Evolutionary conservation across 2,888 invertebrate genomes (phyloP), one percentile per base, ranked within the genome.

Genomic region (Therioaphis trifolii): DNA sequence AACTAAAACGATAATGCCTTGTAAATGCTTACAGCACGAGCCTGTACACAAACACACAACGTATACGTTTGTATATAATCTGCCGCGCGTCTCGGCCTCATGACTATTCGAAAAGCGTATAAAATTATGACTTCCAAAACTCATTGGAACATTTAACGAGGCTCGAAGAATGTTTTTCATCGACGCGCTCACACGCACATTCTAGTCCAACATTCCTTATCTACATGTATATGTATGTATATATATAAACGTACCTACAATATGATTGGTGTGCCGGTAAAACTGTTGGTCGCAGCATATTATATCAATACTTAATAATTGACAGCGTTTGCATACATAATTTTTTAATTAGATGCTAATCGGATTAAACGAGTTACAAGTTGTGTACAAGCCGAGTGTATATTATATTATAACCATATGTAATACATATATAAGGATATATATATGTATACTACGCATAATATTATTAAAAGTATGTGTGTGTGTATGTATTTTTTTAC

Each of bases 341-440:
- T 55, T 78, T 35, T 61, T 78, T 78, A 78, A 78, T 78, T 78
- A 78, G 52, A 78, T 78, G 78, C 52, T 78, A 78, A 78, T 78
- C 68, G 78, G 68, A 78, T 78, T 68, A 78, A 78, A 78, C 68
- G 55, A 68, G 78, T 78, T 66, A 58, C 24, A 58, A 58, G 55
- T 24, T 24, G 71, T 58, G 15, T 40, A 18, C 11, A 68, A 21
- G 35, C 68, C 14, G 15, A 21, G n/a, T 7, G 35, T 68, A 9
- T 14, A n/a, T 43, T 43, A 18, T 35, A 35, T 4, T 63, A 63
- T 58, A 12, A 24, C 3, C 61, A 18, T n/a, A 11, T 55, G 27
- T 18, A 61, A 61, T 71, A 24, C 24, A 14, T 15, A 24, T 46
- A 71, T 61, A 61, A 61, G 21, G 24, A 24, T 27, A 27, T 61